A percentile compares a stretch with the other conserved stretches of the same genome.
phyloP scores from a whole-genome alignment of 2,797 vertebrate species.

The Anguilla marmorata region DNA sequence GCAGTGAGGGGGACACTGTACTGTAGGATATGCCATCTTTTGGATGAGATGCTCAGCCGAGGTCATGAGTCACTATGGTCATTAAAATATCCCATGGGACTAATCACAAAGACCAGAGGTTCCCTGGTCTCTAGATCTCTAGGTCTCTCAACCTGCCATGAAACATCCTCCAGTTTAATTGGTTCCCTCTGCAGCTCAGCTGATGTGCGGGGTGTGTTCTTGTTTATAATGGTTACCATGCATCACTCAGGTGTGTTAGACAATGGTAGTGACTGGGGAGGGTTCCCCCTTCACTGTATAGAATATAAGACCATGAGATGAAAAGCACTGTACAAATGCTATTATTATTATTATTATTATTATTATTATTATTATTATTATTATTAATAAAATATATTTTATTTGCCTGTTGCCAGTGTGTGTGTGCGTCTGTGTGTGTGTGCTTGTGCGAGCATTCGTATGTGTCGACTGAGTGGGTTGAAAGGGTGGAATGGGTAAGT shows the following conservation, averaged over 20 bases:
- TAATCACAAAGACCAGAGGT: not conserved
- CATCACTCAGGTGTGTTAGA: not conserved
- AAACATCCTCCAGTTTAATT: not conserved
- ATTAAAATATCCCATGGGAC: not conserved
- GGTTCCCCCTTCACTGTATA: not conserved
- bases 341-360: not conserved
- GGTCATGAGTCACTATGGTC: not conserved
- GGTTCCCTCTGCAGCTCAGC: too few species aligned
- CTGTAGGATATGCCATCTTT: not conserved
- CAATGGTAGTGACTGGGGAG: not conserved
- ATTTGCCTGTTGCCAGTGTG: not conserved
- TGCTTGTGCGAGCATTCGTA: not conserved
- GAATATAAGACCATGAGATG: not conserved
- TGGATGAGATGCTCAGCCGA: not conserved
- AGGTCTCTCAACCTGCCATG: not conserved
- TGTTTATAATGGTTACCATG: not conserved
- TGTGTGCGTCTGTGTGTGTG: conserved; percentile 9
- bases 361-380: not conserved
- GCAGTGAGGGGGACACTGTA: not conserved
- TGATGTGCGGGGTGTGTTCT: not conserved
- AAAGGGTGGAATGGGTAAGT: not conserved
- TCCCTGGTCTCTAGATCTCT: too few species aligned
- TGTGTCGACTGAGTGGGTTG: conserved; percentile 28
- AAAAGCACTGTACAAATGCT: not conserved
- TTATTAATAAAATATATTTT: not conserved